phyloP scores from a whole-genome alignment of 2,888 invertebrate species.

The Lasius platythorax region DNA sequence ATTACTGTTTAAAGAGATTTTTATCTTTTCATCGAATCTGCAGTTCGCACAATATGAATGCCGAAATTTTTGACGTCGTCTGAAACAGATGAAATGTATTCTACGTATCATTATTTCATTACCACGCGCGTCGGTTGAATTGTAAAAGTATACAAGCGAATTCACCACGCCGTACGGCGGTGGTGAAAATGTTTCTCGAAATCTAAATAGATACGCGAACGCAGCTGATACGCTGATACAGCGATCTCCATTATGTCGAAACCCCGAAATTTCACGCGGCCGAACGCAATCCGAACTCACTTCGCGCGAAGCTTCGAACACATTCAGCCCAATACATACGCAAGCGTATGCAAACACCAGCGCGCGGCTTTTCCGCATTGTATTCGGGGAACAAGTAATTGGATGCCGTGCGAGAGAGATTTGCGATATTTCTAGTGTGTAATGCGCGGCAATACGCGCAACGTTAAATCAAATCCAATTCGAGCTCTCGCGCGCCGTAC shows the following conservation, averaged over 20 bases:
- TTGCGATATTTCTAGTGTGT: slow-evolving; percentile 84
- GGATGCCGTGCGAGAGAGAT: slow-evolving; percentile 81
- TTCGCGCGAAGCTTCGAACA: slow-evolving; percentile 14
- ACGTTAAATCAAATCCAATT: slow-evolving; percentile 86
- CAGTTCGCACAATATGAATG: not conserved
- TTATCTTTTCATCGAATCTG: not conserved
- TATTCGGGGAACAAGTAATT: slow-evolving; percentile 78
- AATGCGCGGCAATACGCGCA: slow-evolving; percentile 84
- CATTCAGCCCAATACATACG: slow-evolving; percentile 1
- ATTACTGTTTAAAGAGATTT: not conserved
- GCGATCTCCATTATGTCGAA: slow-evolving; percentile 73
- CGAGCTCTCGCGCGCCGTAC: slow-evolving; percentile 81
- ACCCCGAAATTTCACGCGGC: slow-evolving; percentile 64
- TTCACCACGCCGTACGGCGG: not conserved
- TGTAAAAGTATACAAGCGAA: slow-evolving; percentile 28
- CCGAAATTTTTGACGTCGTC: not conserved
- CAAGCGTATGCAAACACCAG: slow-evolving; percentile 13
- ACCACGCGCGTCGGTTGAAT: not conserved
- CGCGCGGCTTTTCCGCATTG: slow-evolving; percentile 71
- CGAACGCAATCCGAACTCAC: slow-evolving; percentile 59
- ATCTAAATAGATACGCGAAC: slow-evolving; percentile 41
- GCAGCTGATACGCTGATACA: slow-evolving; percentile 55
- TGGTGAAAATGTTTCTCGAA: slow-evolving; percentile 54
- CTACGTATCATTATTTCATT: not conserved
- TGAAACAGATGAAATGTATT: slow-evolving; percentile 6